Percentiles rank a stretch among this genome's conserved stretches.
Evolutionary conservation across 2,797 vertebrate genomes (phyloP).

Genomic region (Micrastur ruficollis): DNA sequence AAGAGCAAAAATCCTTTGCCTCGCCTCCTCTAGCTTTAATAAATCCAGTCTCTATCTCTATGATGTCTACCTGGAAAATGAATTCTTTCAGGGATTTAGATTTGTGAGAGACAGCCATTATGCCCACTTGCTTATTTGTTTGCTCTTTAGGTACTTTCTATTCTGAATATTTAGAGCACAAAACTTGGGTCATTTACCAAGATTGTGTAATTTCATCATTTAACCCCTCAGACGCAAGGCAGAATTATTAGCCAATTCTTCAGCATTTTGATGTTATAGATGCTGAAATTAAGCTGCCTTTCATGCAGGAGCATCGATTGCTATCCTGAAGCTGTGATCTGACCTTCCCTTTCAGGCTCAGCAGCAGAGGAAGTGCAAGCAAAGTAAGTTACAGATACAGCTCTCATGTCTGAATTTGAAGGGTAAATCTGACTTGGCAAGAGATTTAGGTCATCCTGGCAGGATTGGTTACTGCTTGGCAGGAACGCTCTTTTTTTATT

Average conservation of each 20-base stretch:
- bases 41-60: background rate
- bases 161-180: background rate
- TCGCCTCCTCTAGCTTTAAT: background rate
- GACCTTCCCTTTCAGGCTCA: constrained; percentile 32
- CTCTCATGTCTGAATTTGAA: constrained; percentile 23
- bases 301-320: background rate
- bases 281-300: background rate
- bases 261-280: background rate
- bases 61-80: background rate
- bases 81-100: background rate
- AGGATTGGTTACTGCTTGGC: constrained; percentile 42
- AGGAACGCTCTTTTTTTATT: constrained; percentile 17
- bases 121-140: background rate
- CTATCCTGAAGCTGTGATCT: background rate
- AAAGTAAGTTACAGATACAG: background rate
- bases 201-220: background rate
- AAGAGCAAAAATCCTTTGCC: background rate
- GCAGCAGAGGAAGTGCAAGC: background rate
- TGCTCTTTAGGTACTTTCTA: background rate
- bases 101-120: background rate
- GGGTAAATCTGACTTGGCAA: constrained; percentile 45
- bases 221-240: background rate
- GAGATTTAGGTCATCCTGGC: constrained; percentile 28
- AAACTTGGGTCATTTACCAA: background rate
- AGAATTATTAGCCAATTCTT: background rate